These are phyloP conservation scores for Girardia tigrina DNA, from an alignment of 2,888 invertebrate genomes.

Conservation along the genomic window DNA sequence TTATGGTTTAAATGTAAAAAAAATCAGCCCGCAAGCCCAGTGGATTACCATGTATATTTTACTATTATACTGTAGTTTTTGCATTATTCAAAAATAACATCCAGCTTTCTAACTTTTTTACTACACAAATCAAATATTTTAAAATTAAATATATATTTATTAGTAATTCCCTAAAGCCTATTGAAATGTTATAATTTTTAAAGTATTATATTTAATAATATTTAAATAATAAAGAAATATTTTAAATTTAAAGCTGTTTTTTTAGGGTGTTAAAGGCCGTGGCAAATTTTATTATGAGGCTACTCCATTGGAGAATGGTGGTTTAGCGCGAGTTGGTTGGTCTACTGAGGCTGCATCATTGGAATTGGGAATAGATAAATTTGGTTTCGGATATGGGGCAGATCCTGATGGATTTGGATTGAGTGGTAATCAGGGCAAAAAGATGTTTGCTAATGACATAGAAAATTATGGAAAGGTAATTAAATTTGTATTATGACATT, in stretches of 20 bases:
- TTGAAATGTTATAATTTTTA: no score
- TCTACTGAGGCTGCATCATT: conserved; percentile 70
- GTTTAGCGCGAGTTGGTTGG: conserved; percentile 90
- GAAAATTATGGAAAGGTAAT: conserved; percentile 70
- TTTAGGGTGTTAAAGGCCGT: conserved; percentile 33
- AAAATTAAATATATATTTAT: no score
- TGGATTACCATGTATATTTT: no score
- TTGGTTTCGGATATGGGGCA: conserved; percentile 96
- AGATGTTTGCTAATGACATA: conserved; percentile 80
- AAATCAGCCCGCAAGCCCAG: no score
- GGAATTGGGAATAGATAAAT: conserved; percentile 66
- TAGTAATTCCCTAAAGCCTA: no score
- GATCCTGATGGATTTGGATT: conserved; percentile 37
- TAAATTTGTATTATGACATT: not conserved
- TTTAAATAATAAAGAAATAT: not conserved
- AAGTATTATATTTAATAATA: not conserved
- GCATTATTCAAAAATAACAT: no score
- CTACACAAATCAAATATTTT: no score
- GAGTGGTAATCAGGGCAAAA: conserved; percentile 56
- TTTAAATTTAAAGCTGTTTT: not conserved
- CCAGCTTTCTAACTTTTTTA: no score
- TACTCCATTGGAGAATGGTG: conserved; percentile 69
- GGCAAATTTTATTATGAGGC: conserved; percentile 36
- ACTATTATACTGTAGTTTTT: no score
- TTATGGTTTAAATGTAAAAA: no score